These are phyloP conservation scores for Diaprepes abbreviatus DNA, from an alignment of 2,888 invertebrate species.

Conservation along the genomic window DNA sequence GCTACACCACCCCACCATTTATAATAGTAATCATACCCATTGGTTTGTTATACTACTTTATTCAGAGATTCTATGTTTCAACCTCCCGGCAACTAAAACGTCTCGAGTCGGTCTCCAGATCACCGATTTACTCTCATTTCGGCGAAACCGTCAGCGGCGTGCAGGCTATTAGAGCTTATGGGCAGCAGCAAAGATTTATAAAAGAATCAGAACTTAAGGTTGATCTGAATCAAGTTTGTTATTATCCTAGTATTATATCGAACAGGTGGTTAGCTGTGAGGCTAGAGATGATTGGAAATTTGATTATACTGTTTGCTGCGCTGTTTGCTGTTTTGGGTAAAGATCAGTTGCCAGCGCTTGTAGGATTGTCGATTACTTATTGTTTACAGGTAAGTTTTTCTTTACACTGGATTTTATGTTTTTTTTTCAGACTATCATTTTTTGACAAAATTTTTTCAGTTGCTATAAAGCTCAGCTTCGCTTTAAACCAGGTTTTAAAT, in stretches of 20 bases:
- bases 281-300: slow-evolving; percentile 96
- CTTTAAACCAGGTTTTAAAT: no score
- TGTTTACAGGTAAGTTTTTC: slow-evolving; percentile 78
- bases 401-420: no score
- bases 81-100: slow-evolving; percentile 95
- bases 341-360: slow-evolving; percentile 81
- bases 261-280: slow-evolving; percentile 97
- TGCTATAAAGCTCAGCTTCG: no score
- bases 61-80: slow-evolving; percentile 94
- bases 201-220: slow-evolving; percentile 89
- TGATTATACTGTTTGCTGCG: slow-evolving; percentile 94
- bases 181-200: slow-evolving; percentile 86
- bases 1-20: slow-evolving; percentile 88
- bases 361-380: slow-evolving; percentile 92
- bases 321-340: slow-evolving; percentile 90
- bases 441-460: no score
- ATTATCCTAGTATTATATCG: slow-evolving; percentile 92
- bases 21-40: slow-evolving; percentile 85
- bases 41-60: slow-evolving; percentile 84
- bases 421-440: no score
- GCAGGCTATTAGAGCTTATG: slow-evolving; percentile 88
- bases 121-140: slow-evolving; percentile 97
- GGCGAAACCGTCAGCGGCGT: slow-evolving; percentile 93
- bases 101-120: slow-evolving; percentile 92
- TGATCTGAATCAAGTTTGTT: slow-evolving; percentile 93